Evolutionary conservation across 2,888 invertebrate species (phyloP).

Genomic region (Coecobrya sp.): DNA sequence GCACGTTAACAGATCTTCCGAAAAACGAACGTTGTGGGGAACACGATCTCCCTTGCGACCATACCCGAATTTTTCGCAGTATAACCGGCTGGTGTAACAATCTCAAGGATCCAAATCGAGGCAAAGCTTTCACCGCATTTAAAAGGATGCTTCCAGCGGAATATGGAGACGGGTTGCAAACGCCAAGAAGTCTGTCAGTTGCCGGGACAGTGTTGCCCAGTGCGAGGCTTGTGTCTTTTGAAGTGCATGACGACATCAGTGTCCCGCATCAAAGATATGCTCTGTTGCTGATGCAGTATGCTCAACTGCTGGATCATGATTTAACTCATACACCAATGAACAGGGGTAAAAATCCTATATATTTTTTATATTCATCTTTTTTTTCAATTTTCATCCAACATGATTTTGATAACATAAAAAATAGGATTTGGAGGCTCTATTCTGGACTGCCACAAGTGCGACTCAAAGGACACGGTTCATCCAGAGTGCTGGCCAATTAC

Average conservation of each 20-base stretch:
- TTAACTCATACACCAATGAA: constrained; percentile 89
- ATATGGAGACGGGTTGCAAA: constrained; percentile 88
- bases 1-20: constrained; percentile 88
- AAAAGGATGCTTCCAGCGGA: constrained; percentile 88
- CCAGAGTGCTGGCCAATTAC: constrained; percentile 89
- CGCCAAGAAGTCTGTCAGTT: constrained; percentile 78
- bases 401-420: not conserved
- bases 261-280: constrained; percentile 88
- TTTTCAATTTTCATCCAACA: constrained; percentile 35
- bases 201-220: constrained; percentile 88
- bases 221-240: constrained; percentile 88
- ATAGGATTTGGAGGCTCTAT: constrained; percentile 88
- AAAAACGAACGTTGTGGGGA: constrained; percentile 88
- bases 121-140: constrained; percentile 88
- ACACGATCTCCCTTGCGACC: constrained; percentile 88
- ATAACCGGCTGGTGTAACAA: constrained; percentile 89
- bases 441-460: constrained; percentile 88
- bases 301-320: constrained; percentile 90
- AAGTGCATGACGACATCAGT: constrained; percentile 88
- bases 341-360: constrained; percentile 59
- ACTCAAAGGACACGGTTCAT: constrained; percentile 88
- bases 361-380: too few species aligned
- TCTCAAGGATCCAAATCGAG: constrained; percentile 88
- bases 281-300: constrained; percentile 89
- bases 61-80: constrained; percentile 88